phyloP scores from a whole-genome alignment of 2,113 vertebrate genomes.

The Equus quagga region DNA sequence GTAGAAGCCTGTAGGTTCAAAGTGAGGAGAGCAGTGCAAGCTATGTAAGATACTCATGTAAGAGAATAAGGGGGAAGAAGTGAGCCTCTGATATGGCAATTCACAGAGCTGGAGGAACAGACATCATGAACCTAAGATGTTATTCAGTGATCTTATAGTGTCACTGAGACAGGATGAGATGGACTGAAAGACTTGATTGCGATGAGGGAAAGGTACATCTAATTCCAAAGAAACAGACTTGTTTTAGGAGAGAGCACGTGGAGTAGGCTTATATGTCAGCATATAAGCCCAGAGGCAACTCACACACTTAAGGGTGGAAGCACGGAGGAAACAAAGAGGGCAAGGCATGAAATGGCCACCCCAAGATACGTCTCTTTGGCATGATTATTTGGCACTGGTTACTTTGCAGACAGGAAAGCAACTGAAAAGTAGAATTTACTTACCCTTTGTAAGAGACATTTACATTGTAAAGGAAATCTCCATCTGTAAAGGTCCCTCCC shows the following conservation, averaged over 20 bases:
- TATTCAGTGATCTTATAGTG: not conserved
- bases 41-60: not conserved
- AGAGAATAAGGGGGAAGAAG: not conserved
- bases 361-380: too few relatives aligned
- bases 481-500: too few relatives aligned
- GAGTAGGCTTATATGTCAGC: not conserved
- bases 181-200: not conserved
- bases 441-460: too few relatives aligned
- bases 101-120: not conserved
- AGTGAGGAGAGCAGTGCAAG: not conserved
- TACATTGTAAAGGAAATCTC: too few relatives aligned
- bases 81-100: too few relatives aligned
- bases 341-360: not conserved
- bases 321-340: not conserved
- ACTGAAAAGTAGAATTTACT: too few relatives aligned
- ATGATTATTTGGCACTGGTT: too few relatives aligned
- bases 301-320: not conserved
- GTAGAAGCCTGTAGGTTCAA: not conserved
- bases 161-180: not conserved
- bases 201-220: not conserved
- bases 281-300: not conserved
- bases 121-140: fast-evolving
- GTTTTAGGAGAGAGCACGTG: not conserved
- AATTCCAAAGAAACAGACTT: not conserved
- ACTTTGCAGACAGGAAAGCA: too few relatives aligned